phyloP scores from a whole-genome alignment of 2,113 vertebrate genomes.

The Entelurus aequoreus region DNA sequence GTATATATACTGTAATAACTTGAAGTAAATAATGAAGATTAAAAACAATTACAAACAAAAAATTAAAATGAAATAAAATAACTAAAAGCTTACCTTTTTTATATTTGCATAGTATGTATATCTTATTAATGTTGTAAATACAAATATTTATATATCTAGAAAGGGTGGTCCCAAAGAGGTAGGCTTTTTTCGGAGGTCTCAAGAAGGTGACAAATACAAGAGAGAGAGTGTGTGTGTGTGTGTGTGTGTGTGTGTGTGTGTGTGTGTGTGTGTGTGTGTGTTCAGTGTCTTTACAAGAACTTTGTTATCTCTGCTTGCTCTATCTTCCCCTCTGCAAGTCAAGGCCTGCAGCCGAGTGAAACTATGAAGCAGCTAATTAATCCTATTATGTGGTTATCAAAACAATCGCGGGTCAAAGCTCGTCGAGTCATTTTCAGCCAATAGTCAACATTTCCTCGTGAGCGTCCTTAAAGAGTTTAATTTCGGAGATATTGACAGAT shows the following conservation, averaged over 20 bases:
- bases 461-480: constrained; percentile 6
- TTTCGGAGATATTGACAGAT: constrained; percentile 11
- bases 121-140: too few relatives aligned
- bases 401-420: constrained; percentile 56
- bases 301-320: constrained; percentile 31
- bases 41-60: too few relatives aligned
- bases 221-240: not conserved
- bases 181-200: too few relatives aligned
- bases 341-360: constrained; percentile 47
- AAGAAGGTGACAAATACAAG: too few relatives aligned
- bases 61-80: too few relatives aligned
- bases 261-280: constrained; percentile 13
- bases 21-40: too few relatives aligned
- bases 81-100: too few relatives aligned
- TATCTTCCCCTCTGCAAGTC: constrained; percentile 23
- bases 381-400: constrained; percentile 58
- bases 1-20: too few relatives aligned
- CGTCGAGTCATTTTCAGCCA: constrained; percentile 43
- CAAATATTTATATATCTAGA: too few relatives aligned
- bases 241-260: constrained; percentile 5
- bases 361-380: constrained; percentile 65
- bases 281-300: constrained; percentile 21
- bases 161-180: too few relatives aligned
- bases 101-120: too few relatives aligned
- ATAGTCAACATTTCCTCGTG: constrained; percentile 13